Conservation (phyloP, 35 echinoderm and acorn worm genomes). For the Ptychodera flava region DNA sequence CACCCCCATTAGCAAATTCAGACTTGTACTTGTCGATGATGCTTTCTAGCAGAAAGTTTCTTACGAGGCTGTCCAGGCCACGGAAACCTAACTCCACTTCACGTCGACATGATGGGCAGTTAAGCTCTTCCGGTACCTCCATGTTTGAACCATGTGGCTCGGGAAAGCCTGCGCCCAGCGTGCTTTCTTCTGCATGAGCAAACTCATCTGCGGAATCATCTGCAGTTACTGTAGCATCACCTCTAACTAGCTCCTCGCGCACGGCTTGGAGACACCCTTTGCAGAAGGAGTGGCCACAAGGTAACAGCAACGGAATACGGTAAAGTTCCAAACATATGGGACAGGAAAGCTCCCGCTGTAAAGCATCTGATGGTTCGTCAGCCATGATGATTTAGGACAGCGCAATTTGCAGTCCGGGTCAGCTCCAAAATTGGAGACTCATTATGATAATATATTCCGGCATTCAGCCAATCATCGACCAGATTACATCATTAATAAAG, state of each 20-base stretch:
- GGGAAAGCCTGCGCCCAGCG: background rate
- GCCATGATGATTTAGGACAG: too few species aligned
- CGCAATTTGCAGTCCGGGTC: too few species aligned
- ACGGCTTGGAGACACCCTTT: slow-evolving; percentile 37
- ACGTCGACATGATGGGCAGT: slow-evolving; percentile 63
- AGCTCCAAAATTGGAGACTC: too few species aligned
- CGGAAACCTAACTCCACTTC: slow-evolving; percentile 60
- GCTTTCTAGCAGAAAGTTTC: slow-evolving; percentile 83
- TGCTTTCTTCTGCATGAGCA: background rate
- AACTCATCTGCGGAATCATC: background rate
- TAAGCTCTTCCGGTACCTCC: too few species aligned
- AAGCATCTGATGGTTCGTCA: too few species aligned
- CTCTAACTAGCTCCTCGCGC: background rate
- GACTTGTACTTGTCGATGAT: slow-evolving; percentile 74
- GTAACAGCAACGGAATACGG: slow-evolving; percentile 69
- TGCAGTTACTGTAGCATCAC: background rate
- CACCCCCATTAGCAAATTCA: background rate
- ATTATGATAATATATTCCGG: too few species aligned
- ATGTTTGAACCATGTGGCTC: too few species aligned
- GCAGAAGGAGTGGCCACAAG: slow-evolving; percentile 90
- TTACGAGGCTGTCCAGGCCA: slow-evolving; percentile 66
- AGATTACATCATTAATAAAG: too few species aligned
- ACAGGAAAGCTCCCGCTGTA: slow-evolving; percentile 61
- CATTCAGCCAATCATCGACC: too few species aligned
- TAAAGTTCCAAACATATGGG: slow-evolving; percentile 83